Conservation (phyloP, 2,888 invertebrate genomes). For the Diploptera punctata region DNA sequence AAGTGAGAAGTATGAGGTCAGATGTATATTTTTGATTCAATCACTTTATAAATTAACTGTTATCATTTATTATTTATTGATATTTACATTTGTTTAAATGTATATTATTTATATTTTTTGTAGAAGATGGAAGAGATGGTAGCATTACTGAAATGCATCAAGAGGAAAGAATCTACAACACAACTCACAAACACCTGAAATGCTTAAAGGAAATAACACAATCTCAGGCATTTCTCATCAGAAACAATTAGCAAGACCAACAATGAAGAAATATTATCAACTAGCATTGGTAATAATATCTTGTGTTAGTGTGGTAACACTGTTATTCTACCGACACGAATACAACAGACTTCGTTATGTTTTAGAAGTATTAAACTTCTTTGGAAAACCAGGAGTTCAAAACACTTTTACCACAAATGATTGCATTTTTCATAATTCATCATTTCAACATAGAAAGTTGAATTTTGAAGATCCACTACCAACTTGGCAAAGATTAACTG, state of each 20-base stretch:
- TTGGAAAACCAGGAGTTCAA: slow-evolving; percentile 69
- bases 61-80: too few species aligned
- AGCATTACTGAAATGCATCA: too few species aligned
- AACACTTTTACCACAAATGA: slow-evolving; percentile 57
- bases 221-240: background rate
- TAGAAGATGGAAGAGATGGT: too few species aligned
- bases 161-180: too few species aligned
- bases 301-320: slow-evolving; percentile 71
- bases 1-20: too few species aligned
- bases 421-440: slow-evolving; percentile 62
- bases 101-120: too few species aligned
- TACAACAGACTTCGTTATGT: slow-evolving; percentile 85
- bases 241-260: background rate
- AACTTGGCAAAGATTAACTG: slow-evolving; percentile 69
- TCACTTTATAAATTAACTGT: too few species aligned
- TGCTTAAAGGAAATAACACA: slow-evolving; percentile 17
- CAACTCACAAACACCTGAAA: too few species aligned
- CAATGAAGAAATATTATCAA: slow-evolving; percentile 86
- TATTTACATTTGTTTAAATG: too few species aligned
- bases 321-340: slow-evolving; percentile 85
- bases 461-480: slow-evolving; percentile 59
- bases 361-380: slow-evolving; percentile 84
- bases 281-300: slow-evolving; percentile 74
- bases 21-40: too few species aligned
- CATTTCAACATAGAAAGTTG: slow-evolving; percentile 51